Conservation (phyloP, 2,113 vertebrate genomes). For the Archilochus colubris region DNA sequence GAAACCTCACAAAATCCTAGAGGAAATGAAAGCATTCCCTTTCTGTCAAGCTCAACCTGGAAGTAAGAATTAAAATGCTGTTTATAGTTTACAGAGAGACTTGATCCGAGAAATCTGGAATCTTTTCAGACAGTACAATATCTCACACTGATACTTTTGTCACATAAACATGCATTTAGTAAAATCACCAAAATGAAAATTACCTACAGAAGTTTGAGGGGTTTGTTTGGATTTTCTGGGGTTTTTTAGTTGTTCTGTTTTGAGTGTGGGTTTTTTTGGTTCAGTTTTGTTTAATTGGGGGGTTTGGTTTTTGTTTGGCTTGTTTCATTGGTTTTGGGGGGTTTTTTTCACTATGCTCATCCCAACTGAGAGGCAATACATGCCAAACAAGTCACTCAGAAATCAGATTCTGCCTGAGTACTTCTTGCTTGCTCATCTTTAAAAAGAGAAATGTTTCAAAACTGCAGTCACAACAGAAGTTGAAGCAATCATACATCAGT, state of each 20-base stretch:
- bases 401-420: background rate
- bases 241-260: no score
- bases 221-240: no score
- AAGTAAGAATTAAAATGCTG: background rate
- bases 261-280: background rate
- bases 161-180: background rate
- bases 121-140: background rate
- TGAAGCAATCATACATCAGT: background rate
- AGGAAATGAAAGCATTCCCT: background rate
- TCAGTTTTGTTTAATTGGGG: background rate
- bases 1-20: background rate
- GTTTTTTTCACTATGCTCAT: background rate
- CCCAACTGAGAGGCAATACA: background rate
- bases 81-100: background rate
- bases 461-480: background rate
- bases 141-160: background rate
- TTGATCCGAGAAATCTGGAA: background rate
- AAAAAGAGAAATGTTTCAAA: background rate
- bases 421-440: background rate
- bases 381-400: background rate
- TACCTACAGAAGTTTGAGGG: background rate
- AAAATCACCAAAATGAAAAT: constrained; percentile 27
- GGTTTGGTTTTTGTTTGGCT: background rate
- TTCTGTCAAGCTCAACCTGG: background rate
- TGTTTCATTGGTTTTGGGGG: background rate